Conservation (phyloP, 2,888 invertebrate genomes). For the Busseola fusca region DNA sequence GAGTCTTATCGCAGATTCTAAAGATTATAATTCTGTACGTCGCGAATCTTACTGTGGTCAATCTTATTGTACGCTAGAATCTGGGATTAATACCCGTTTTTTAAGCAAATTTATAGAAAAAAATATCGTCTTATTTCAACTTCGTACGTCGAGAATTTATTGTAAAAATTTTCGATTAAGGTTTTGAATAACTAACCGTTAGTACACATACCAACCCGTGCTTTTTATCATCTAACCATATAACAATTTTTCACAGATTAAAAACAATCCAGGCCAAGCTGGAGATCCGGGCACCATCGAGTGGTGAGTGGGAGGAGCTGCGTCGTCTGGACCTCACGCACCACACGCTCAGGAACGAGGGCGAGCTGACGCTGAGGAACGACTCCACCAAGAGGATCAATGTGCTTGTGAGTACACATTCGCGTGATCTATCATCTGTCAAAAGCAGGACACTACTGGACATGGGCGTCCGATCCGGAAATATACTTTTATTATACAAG, state of each 20-base stretch:
- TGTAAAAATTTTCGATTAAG: neutral
- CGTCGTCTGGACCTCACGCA: constrained; percentile 76
- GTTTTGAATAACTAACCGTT: neutral
- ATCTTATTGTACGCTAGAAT: neutral
- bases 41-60: too few species aligned
- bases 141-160: neutral
- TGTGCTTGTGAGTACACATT: constrained; percentile 73
- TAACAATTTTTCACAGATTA: constrained; percentile 66
- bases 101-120: neutral
- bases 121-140: neutral
- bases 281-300: constrained; percentile 74
- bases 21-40: too few species aligned
- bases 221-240: neutral
- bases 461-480: neutral
- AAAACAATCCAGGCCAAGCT: constrained; percentile 81
- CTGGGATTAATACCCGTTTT: neutral
- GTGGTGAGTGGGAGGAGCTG: constrained; percentile 78
- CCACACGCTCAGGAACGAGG: constrained; percentile 76
- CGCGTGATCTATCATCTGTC: neutral
- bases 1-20: too few species aligned
- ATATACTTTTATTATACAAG: too few species aligned
- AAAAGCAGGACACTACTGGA: neutral
- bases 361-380: constrained; percentile 76
- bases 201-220: too few species aligned
- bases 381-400: constrained; percentile 80